Percentiles rank a stretch among this genome's conserved stretches.
These are phyloP conservation scores for Amblyopsis rosae DNA, from an alignment of 2,113 vertebrate species.

Conservation along the genomic window DNA sequence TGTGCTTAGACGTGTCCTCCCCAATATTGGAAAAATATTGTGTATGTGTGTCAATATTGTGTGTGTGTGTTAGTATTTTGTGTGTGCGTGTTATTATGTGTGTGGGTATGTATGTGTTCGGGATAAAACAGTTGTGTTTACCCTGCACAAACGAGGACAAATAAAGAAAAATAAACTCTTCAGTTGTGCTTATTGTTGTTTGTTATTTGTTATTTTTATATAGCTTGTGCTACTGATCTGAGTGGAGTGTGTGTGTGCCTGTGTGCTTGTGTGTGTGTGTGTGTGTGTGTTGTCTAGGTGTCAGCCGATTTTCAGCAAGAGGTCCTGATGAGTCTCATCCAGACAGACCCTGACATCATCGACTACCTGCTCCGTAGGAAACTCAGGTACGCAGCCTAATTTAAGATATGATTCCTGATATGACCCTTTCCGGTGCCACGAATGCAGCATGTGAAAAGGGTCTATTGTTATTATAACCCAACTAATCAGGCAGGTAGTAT, in stretches of 20 bases:
- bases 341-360: conserved; percentile 89
- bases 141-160: too few relatives aligned
- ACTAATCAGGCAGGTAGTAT: not conserved
- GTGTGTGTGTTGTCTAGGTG: conserved; percentile 73
- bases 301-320: conserved; percentile 84
- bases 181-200: not conserved
- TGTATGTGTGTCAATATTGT: not conserved
- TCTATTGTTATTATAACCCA: too few relatives aligned
- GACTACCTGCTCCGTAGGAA: conserved; percentile 89
- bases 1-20: not conserved
- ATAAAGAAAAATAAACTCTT: too few relatives aligned
- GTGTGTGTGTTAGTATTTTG: not conserved
- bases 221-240: too few relatives aligned
- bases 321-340: conserved; percentile 87
- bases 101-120: not conserved
- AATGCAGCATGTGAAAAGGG: too few relatives aligned
- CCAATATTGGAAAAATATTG: not conserved
- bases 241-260: not conserved
- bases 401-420: too few relatives aligned
- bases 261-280: not conserved
- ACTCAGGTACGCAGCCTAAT: conserved; percentile 63
- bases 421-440: too few relatives aligned
- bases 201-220: too few relatives aligned
- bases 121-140: too few relatives aligned
- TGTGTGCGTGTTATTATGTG: conserved; percentile 1